Percentiles rank a stretch among this genome's conserved stretches.
Conservation (phyloP, 2,797 vertebrate species). For the Parauchenoglanis ngamensis region DNA sequence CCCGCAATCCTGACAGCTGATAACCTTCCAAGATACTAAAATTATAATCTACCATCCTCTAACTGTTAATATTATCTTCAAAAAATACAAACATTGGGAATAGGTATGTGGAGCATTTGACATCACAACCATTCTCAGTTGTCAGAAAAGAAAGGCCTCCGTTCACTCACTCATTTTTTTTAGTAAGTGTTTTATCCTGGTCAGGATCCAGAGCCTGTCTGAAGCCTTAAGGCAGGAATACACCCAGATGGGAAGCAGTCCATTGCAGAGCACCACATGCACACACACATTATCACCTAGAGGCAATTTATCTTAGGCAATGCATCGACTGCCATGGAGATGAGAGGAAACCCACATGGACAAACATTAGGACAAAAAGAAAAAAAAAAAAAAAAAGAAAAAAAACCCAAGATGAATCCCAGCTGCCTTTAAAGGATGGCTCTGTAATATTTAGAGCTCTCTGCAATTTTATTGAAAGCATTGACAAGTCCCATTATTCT, state of each 20-base stretch:
- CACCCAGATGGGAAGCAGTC: not conserved
- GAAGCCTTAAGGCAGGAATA: not conserved
- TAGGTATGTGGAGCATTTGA: not conserved
- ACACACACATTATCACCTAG: not conserved
- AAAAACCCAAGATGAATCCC: not conserved
- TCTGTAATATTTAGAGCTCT: not conserved
- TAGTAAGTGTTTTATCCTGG: not conserved
- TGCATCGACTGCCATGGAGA: not conserved
- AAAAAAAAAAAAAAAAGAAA: not conserved
- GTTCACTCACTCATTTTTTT: not conserved
- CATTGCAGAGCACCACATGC: not conserved
- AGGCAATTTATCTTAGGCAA: not conserved
- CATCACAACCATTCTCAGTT: not conserved
- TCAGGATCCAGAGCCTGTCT: not conserved
- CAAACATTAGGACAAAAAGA: not conserved
- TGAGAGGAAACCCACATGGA: not conserved
- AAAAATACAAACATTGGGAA: not conserved
- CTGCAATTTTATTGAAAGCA: not conserved
- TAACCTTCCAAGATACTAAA: not conserved
- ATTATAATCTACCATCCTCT: not conserved
- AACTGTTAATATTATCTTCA: not conserved
- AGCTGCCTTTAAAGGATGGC: not conserved
- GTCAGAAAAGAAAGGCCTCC: not conserved
- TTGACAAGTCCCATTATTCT: not conserved
- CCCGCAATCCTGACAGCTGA: not conserved